A percentile compares a stretch with the other conserved stretches of the same genome.
phyloP scores from a whole-genome alignment of 2,113 vertebrate genomes.

The Amphilophus citrinellus region DNA sequence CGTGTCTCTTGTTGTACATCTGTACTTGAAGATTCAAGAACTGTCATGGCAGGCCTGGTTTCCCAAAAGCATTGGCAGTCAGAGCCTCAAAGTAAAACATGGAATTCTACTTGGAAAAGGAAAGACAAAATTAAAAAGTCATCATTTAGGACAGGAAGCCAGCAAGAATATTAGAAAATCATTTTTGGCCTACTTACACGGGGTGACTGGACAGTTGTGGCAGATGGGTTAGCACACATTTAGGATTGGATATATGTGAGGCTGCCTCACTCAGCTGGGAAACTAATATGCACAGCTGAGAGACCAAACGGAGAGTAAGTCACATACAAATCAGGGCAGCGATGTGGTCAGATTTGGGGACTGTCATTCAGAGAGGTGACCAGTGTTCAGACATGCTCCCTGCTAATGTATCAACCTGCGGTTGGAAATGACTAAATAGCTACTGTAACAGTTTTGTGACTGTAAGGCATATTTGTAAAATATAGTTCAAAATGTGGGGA shows the following conservation, averaged over 20 bases:
- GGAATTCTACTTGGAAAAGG: not conserved
- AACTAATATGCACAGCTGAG: conserved; percentile 56
- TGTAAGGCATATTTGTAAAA: not conserved
- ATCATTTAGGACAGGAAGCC: not conserved
- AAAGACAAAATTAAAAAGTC: not conserved
- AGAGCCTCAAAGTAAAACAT: not conserved
- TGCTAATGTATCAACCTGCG: not conserved
- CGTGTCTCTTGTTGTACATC: conserved; percentile 43
- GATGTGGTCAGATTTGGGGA: not conserved
- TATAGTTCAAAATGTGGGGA: not conserved
- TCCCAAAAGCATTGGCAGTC: conserved; percentile 27
- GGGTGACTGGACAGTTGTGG: conserved; percentile 2
- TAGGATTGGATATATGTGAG: conserved; percentile 27
- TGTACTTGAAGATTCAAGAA: conserved; percentile 57
- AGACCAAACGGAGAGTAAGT: conserved; percentile 20
- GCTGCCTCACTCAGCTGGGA: conserved; percentile 23
- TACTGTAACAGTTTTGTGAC: not conserved
- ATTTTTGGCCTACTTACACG: conserved; percentile 23
- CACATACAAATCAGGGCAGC: conserved; percentile 29
- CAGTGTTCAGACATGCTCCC: not conserved
- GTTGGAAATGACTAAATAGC: not conserved
- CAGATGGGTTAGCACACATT: conserved; percentile 26
- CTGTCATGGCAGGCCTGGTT: conserved; percentile 32
- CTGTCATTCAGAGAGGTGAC: not conserved
- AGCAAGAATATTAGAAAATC: conserved; percentile 7